Conservation (phyloP, 2,797 vertebrate species). For the Labroides dimidiatus region DNA sequence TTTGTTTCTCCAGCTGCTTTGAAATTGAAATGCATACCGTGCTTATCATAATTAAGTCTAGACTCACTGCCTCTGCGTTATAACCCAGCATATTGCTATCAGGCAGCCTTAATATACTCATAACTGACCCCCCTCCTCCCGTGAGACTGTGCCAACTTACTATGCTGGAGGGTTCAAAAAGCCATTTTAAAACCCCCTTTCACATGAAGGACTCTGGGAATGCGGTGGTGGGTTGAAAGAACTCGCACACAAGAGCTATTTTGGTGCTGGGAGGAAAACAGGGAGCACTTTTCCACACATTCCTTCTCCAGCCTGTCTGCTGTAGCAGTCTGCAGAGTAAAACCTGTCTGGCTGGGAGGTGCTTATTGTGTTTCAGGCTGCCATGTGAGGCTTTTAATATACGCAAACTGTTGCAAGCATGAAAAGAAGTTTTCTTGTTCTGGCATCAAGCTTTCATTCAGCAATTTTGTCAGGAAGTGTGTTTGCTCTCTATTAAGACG, state of each 20-base stretch:
- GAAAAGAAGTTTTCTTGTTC: constrained; percentile 11
- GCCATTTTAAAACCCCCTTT: constrained; percentile 59
- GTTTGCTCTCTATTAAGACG: constrained; percentile 18
- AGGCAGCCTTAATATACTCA: constrained; percentile 46
- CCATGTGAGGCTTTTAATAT: constrained; percentile 30
- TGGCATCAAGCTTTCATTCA: neutral
- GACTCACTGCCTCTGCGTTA: constrained; percentile 20
- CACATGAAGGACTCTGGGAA: constrained; percentile 73
- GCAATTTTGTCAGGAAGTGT: neutral
- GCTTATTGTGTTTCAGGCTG: constrained; percentile 35
- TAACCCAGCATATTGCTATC: constrained; percentile 45
- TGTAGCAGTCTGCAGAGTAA: constrained; percentile 40
- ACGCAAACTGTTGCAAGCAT: constrained; percentile 1
- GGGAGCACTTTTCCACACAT: constrained; percentile 78
- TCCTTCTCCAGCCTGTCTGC: constrained; percentile 65
- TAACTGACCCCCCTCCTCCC: constrained; percentile 13
- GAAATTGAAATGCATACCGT: constrained; percentile 10
- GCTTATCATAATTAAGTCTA: constrained; percentile 42
- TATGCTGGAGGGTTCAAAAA: constrained; percentile 53
- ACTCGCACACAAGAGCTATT: constrained; percentile 72
- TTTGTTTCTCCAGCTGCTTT: neutral
- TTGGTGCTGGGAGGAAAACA: constrained; percentile 75
- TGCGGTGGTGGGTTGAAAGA: constrained; percentile 65
- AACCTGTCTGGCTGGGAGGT: constrained; percentile 38
- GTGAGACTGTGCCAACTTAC: constrained; percentile 31